phyloP scores from a whole-genome alignment of 2,797 vertebrate genomes.

The Otus scops region DNA sequence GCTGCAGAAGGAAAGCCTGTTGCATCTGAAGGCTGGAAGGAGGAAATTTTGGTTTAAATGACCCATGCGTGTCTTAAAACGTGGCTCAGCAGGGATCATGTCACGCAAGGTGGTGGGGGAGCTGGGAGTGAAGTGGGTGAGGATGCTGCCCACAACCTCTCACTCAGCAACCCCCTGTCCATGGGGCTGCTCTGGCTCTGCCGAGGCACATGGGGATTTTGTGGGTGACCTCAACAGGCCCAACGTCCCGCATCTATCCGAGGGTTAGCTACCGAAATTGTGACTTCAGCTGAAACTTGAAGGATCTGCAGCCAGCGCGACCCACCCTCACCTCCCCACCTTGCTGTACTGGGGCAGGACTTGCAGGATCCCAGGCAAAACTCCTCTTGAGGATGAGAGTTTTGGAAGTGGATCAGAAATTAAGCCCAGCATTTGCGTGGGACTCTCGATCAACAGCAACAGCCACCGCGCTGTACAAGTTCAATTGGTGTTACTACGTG shows the following conservation, averaged over 20 bases:
- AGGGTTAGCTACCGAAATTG: rapidly evolving
- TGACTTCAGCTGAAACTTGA: not conserved
- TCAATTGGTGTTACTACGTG: rapidly evolving
- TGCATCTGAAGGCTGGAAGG: not conserved
- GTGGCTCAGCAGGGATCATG: not conserved
- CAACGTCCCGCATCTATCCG: rapidly evolving
- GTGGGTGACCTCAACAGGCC: not conserved
- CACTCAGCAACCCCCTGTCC: rapidly evolving
- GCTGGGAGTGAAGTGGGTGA: rapidly evolving
- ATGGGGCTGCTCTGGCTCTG: not conserved
- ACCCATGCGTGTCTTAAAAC: not conserved
- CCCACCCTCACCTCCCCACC: not conserved
- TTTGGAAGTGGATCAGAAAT: not conserved
- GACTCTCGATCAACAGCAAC: not conserved
- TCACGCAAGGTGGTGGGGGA: not conserved
- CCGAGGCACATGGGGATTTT: not conserved
- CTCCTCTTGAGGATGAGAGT: not conserved
- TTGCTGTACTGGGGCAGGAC: not conserved
- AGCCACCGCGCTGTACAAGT: rapidly evolving
- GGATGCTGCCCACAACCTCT: not conserved
- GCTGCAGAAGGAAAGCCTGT: not conserved
- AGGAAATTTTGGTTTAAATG: not conserved
- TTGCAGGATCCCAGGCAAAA: not conserved
- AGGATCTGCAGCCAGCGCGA: not conserved
- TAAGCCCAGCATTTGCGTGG: not conserved